Percentiles rank a stretch among this genome's conserved stretches.
Evolutionary conservation across 1,140 invertebrate species (phyloP).

Genomic region (Mactra quadrangularis): DNA sequence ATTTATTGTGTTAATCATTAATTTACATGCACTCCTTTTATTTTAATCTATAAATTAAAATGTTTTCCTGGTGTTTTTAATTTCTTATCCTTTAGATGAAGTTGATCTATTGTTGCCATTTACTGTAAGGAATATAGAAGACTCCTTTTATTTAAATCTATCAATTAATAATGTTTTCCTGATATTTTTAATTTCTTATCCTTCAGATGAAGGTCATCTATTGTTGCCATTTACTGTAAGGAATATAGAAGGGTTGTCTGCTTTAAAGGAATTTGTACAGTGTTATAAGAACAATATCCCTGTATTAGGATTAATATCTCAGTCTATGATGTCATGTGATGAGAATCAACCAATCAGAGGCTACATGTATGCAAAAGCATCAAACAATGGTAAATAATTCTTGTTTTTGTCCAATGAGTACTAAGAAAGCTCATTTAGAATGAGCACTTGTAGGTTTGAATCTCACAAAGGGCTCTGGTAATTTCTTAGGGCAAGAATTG

Average conservation of each 20-base stretch:
- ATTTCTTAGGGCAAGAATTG: too few species aligned
- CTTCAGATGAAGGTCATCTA: constrained; percentile 18
- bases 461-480: too few species aligned
- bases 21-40: too few species aligned
- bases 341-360: constrained; percentile 35
- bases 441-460: too few species aligned
- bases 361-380: background rate
- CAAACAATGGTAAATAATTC: background rate
- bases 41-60: too few species aligned
- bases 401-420: too few species aligned
- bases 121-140: constrained; percentile 17
- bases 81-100: constrained; percentile 2
- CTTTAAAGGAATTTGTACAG: background rate
- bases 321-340: constrained; percentile 16
- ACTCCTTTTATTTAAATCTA: too few species aligned
- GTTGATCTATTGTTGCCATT: constrained; percentile 10
- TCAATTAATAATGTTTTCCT: too few species aligned
- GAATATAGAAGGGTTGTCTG: background rate
- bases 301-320: background rate
- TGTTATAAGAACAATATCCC: background rate
- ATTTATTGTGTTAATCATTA: too few species aligned
- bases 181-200: too few species aligned
- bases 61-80: too few species aligned
- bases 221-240: constrained; percentile 24
- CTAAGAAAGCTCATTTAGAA: too few species aligned